Evolutionary conservation across 2,797 vertebrate species (phyloP).

Genomic region (Bovichtus variegatus): DNA sequence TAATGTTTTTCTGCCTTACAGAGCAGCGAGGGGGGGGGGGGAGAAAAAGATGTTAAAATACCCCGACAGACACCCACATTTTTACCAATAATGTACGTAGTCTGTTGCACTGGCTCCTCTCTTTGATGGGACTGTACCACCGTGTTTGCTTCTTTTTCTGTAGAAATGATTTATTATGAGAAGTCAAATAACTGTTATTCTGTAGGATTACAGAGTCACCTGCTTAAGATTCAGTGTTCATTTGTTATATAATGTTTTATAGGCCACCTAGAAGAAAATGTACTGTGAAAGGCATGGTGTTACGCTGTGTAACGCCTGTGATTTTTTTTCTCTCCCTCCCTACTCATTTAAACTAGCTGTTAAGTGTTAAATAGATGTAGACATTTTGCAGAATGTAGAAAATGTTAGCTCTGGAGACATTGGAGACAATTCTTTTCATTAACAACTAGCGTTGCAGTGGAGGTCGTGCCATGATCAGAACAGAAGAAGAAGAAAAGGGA

Average conservation of each 20-base stretch:
- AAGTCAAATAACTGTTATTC: conserved; percentile 53
- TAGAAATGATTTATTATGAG: conserved; percentile 67
- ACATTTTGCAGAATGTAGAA: conserved; percentile 41
- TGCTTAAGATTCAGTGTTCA: conserved; percentile 65
- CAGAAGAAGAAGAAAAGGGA: neutral
- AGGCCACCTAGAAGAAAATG: conserved; percentile 38
- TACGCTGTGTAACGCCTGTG: conserved; percentile 13
- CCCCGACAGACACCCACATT: conserved; percentile 73
- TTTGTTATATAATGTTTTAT: conserved; percentile 72
- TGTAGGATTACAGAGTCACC: conserved; percentile 52
- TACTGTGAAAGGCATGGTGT: conserved; percentile 52
- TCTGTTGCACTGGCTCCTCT: conserved; percentile 31
- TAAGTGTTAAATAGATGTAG: conserved; percentile 45
- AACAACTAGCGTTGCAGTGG: conserved; percentile 19
- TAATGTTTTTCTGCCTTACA: conserved; percentile 67
- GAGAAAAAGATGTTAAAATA: conserved; percentile 65
- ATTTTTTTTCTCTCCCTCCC: conserved; percentile 27
- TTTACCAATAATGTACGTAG: conserved; percentile 68
- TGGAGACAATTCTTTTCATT: conserved; percentile 37
- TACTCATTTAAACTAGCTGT: conserved; percentile 50
- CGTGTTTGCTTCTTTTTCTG: conserved; percentile 56
- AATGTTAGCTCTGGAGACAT: conserved; percentile 29
- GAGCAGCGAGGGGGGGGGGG: conserved; percentile 44
- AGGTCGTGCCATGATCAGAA: conserved; percentile 13
- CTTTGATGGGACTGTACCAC: conserved; percentile 61